phyloP scores from a whole-genome alignment of 2,113 vertebrate genomes.

The Oostethus manadensis region DNA sequence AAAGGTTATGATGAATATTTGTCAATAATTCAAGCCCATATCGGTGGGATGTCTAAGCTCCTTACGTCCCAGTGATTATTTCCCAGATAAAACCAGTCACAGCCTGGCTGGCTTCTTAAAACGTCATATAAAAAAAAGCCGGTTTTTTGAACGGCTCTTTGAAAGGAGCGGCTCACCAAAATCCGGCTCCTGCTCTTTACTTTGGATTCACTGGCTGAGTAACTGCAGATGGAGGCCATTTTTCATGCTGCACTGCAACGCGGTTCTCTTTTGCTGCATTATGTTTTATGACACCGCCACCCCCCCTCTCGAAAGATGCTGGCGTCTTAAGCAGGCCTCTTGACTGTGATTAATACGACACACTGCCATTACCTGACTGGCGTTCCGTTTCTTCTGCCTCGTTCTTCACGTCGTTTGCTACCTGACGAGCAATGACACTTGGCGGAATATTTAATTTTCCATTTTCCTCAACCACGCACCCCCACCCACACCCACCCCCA shows the following conservation, averaged over 20 bases:
- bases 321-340: slow-evolving; percentile 48
- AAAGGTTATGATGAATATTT: too few relatives aligned
- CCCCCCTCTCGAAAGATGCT: slow-evolving; percentile 49
- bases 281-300: slow-evolving; percentile 55
- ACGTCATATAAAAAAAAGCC: too few relatives aligned
- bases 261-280: slow-evolving; percentile 42
- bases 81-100: too few relatives aligned
- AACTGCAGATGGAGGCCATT: slow-evolving; percentile 64
- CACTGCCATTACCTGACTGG: slow-evolving; percentile 43
- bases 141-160: too few relatives aligned
- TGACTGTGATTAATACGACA: slow-evolving; percentile 59
- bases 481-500: slow-evolving; percentile 4
- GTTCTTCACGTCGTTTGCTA: neutral
- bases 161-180: slow-evolving; percentile 49
- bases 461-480: too few relatives aligned
- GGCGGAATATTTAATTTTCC: slow-evolving; percentile 34
- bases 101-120: too few relatives aligned
- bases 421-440: slow-evolving; percentile 9
- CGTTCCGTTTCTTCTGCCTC: slow-evolving; percentile 43
- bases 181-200: slow-evolving; percentile 60
- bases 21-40: too few relatives aligned
- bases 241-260: slow-evolving; percentile 63
- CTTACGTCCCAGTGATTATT: too few relatives aligned
- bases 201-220: slow-evolving; percentile 60
- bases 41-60: too few relatives aligned